A percentile compares a stretch with the other conserved stretches of the same genome.
Conservation (phyloP, 2,888 invertebrate species). For the Scaptomyza reducta region DNA sequence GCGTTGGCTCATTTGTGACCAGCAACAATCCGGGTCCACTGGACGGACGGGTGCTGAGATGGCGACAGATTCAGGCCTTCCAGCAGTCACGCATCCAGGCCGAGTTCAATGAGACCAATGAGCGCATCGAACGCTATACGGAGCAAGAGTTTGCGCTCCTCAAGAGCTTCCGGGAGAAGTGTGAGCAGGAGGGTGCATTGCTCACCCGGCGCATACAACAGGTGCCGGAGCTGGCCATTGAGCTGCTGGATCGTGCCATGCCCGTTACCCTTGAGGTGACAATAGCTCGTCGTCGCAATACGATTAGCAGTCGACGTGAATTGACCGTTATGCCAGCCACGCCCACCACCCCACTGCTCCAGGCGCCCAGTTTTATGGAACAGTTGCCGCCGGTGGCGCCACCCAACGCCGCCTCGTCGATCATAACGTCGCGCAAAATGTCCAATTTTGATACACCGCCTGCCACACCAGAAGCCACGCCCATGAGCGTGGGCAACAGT, state of each 20-base stretch:
- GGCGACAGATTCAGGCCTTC: constrained; percentile 85
- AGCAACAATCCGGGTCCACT: constrained; percentile 1
- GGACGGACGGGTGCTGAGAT: constrained; percentile 65
- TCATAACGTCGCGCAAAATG: constrained; percentile 74
- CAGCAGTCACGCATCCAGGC: constrained; percentile 88
- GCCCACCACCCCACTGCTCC: constrained; percentile 70
- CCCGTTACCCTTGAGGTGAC: constrained; percentile 70
- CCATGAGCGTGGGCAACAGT: constrained; percentile 84
- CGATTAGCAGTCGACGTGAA: constrained; percentile 75
- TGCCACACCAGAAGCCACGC: constrained; percentile 84
- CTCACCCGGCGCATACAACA: constrained; percentile 85
- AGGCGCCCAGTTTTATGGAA: constrained; percentile 55
- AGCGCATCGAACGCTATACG: constrained; percentile 90
- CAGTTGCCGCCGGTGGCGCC: constrained; percentile 43
- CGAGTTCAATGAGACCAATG: constrained; percentile 89
- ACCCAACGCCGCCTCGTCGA: constrained; percentile 41
- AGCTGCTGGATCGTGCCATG: constrained; percentile 69
- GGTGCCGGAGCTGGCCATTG: constrained; percentile 77
- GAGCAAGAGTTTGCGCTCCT: constrained; percentile 90
- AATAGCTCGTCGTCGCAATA: constrained; percentile 73
- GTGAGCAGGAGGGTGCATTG: constrained; percentile 89
- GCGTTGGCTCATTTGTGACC: constrained; percentile 55
- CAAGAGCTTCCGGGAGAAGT: constrained; percentile 89
- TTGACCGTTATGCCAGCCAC: constrained; percentile 72
- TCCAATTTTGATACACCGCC: constrained; percentile 84